Evolutionary conservation across 2,797 vertebrate genomes (phyloP).

Genomic region (Lateolabrax maculatus): DNA sequence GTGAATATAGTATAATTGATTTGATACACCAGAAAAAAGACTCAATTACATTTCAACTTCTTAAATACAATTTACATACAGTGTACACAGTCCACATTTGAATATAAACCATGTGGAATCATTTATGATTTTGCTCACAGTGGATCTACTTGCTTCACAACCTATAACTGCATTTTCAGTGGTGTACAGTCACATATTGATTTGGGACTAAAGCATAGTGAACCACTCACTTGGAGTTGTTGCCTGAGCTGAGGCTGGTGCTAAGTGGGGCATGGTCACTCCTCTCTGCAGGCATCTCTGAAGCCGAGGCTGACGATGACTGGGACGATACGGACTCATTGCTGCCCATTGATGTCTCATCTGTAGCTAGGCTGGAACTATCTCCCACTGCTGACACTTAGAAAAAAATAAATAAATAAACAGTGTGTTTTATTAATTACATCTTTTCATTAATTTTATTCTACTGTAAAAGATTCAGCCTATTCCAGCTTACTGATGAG

Average conservation of each 20-base stretch:
- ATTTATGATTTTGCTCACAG: conserved; percentile 1
- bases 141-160: not conserved
- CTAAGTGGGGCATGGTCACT: conserved; percentile 82
- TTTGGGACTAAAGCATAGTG: conserved; percentile 1
- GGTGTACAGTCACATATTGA: conserved; percentile 6
- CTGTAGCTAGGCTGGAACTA: conserved; percentile 79
- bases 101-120: not conserved
- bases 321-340: conserved; percentile 94
- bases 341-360: conserved; percentile 91
- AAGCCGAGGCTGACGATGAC: conserved; percentile 87
- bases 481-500: conserved; percentile 21
- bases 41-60: too few species aligned
- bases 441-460: conserved; percentile 25
- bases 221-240: conserved; percentile 81
- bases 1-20: not conserved
- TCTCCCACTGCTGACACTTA: conserved; percentile 79
- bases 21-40: not conserved
- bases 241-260: conserved; percentile 73
- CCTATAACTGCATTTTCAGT: conserved; percentile 12
- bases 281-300: conserved; percentile 83
- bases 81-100: not conserved
- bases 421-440: conserved; percentile 12
- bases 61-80: not conserved
- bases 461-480: conserved; percentile 28
- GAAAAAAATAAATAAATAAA: not conserved